Conservation (phyloP, 2,888 invertebrate genomes). For the Pomacea canaliculata region DNA sequence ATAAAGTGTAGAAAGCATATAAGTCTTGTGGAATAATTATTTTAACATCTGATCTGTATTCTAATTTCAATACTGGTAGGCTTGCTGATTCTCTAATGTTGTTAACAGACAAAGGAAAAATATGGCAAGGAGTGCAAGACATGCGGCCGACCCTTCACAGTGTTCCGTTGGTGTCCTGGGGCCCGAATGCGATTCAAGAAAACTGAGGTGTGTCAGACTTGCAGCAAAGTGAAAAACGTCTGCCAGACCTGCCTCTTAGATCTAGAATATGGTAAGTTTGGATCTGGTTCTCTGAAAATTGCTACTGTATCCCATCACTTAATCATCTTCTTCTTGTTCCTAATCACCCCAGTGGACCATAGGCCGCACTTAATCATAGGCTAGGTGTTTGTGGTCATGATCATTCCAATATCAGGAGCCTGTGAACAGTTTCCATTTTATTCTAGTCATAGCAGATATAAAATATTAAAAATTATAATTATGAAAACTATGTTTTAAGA, state of each 20-base stretch:
- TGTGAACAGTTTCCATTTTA: no score
- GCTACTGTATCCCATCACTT: no score
- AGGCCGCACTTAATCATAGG: no score
- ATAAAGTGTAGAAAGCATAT: no score
- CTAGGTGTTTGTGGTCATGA: no score
- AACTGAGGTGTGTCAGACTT: conserved; percentile 96
- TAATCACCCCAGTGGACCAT: no score
- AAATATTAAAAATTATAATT: no score
- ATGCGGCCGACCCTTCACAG: conserved; percentile 92
- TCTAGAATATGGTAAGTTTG: conserved; percentile 83
- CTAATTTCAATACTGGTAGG: neutral
- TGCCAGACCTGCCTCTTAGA: conserved; percentile 96
- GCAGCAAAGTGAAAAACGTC: conserved; percentile 93
- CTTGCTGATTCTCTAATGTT: conserved; percentile 13
- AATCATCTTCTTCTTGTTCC: no score
- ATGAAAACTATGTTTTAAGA: no score
- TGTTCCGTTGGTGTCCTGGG: conserved; percentile 97
- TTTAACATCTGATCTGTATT: neutral
- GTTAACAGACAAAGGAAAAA: conserved; percentile 87
- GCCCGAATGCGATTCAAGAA: conserved; percentile 96
- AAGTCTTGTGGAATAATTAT: no score
- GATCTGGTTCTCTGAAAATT: neutral
- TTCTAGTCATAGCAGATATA: no score
- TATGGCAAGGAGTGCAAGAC: conserved; percentile 97
- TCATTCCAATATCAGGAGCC: no score